These are phyloP conservation scores for Eupsilia transversa DNA, from an alignment of 2,888 invertebrate genomes.

Conservation along the genomic window DNA sequence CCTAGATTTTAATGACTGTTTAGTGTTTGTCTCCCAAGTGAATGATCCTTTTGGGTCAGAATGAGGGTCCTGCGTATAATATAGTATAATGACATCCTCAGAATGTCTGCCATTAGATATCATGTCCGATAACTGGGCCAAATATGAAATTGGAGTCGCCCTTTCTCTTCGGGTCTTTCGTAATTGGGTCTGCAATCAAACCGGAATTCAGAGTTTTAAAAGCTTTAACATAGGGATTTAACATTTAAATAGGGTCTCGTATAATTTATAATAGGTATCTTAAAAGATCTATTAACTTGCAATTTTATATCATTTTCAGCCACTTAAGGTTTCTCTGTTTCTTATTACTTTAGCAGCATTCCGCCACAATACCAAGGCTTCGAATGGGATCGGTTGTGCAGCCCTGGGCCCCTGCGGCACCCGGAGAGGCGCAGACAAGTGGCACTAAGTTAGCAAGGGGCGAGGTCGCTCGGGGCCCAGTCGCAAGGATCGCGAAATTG, in stretches of 20 bases:
- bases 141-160: constrained; percentile 45
- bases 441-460: constrained; percentile 73
- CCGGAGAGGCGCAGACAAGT: constrained; percentile 71
- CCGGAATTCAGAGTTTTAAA: constrained; percentile 20
- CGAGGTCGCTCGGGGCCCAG: constrained; percentile 56
- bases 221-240: constrained; percentile 6
- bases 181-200: constrained; percentile 45
- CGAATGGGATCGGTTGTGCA: constrained; percentile 33
- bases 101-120: constrained; percentile 53
- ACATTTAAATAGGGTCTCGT: neutral
- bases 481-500: constrained; percentile 67
- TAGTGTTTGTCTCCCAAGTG: constrained; percentile 50
- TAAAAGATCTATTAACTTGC: too few species aligned
- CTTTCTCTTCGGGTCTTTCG: constrained; percentile 30
- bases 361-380: neutral
- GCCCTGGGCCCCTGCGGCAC: constrained; percentile 66
- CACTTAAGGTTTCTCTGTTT: neutral
- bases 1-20: constrained; percentile 59
- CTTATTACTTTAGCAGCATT: constrained; percentile 13
- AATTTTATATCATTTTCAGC: neutral
- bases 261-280: neutral
- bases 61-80: constrained; percentile 49
- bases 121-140: constrained; percentile 47
- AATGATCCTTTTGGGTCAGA: constrained; percentile 43
- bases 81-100: constrained; percentile 45